Evolutionary conservation across 2,113 vertebrate genomes (phyloP).

Genomic region (Carettochelys insculpta): DNA sequence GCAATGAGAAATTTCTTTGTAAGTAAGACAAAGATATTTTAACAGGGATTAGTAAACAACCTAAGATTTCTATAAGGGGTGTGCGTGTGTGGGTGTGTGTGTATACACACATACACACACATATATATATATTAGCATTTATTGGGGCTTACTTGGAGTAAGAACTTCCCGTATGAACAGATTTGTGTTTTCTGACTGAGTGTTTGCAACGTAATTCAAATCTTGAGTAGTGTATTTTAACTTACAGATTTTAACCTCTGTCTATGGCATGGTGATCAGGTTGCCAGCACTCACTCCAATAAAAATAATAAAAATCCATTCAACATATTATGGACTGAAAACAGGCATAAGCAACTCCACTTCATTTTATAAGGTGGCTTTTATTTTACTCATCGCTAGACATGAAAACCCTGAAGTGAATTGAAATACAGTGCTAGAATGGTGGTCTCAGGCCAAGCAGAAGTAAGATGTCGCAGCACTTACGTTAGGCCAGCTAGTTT

Average conservation of each 20-base stretch:
- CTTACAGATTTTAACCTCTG: neutral
- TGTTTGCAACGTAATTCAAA: neutral
- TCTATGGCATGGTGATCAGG: neutral
- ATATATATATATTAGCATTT: no score
- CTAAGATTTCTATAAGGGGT: neutral
- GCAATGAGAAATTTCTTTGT: constrained; percentile 82
- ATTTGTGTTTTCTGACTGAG: neutral
- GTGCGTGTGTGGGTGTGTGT: no score
- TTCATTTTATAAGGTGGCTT: neutral
- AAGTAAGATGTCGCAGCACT: neutral
- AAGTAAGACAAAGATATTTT: constrained; percentile 52
- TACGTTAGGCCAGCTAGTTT: neutral
- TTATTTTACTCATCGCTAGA: neutral
- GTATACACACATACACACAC: no score
- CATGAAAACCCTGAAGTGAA: neutral
- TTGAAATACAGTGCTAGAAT: neutral
- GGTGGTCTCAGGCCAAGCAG: neutral
- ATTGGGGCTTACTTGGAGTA: neutral
- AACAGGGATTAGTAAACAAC: neutral
- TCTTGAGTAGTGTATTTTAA: neutral
- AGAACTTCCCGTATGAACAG: neutral
- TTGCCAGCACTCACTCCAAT: neutral
- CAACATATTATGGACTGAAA: neutral
- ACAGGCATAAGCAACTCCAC: neutral
- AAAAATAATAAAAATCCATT: neutral